Percentiles rank a stretch among this genome's conserved stretches.
phyloP scores from a whole-genome alignment of 2,888 invertebrate genomes.

The Apodemia mormo region DNA sequence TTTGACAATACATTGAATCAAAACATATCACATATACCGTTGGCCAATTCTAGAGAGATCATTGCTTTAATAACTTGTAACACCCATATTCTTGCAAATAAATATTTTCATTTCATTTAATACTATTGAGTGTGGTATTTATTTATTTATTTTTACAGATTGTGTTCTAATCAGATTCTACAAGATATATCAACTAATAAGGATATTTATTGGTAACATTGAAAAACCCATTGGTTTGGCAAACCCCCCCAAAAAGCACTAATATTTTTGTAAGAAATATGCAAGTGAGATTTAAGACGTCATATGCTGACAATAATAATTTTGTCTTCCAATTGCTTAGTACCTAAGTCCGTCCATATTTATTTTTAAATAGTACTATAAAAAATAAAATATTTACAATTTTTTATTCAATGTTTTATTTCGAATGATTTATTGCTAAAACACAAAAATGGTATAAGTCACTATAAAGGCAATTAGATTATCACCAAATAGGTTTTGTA shows the following conservation, averaged over 20 bases:
- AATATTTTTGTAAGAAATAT: no score
- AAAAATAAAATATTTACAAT: conserved; percentile 26
- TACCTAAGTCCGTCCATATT: conserved; percentile 31
- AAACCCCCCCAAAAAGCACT: no score
- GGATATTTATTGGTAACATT: conserved; percentile 84
- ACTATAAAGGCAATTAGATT: conserved; percentile 51
- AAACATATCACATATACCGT: no score
- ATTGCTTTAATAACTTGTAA: no score
- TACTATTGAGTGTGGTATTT: no score
- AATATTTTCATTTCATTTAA: no score
- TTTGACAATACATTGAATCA: no score
- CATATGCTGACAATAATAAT: not conserved
- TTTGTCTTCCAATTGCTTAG: not conserved
- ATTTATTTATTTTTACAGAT: conserved; percentile 52
- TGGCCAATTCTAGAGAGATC: no score
- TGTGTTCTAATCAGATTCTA: conserved; percentile 84
- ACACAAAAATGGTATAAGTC: conserved; percentile 47
- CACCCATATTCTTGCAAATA: no score
- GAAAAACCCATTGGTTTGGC: no score
- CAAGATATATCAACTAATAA: conserved; percentile 84
- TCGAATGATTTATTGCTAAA: conserved; percentile 51
- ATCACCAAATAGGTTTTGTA: conserved; percentile 27
- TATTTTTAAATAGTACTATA: not conserved
- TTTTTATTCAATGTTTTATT: conserved; percentile 40
- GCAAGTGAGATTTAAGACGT: no score